Evolutionary conservation across 2,797 vertebrate species (phyloP).

Genomic region (Lophius americanus): DNA sequence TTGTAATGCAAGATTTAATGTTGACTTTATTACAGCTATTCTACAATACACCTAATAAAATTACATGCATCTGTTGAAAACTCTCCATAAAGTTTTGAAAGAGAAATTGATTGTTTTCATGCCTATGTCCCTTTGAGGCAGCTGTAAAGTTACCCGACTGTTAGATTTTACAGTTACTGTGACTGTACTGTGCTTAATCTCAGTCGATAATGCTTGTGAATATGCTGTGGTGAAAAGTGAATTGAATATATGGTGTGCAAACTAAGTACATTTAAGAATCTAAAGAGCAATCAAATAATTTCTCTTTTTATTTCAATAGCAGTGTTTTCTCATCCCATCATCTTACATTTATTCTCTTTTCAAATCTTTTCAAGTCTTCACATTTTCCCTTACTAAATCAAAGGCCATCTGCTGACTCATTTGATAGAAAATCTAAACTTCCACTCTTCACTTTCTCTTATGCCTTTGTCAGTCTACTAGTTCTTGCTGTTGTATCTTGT

Average conservation of each 20-base stretch:
- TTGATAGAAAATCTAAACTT: constrained; percentile 2
- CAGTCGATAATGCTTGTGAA: background rate
- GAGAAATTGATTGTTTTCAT: background rate
- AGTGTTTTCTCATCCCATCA: too few relatives aligned
- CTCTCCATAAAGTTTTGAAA: background rate
- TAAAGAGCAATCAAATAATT: constrained; percentile 5
- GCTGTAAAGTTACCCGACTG: background rate
- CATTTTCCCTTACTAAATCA: constrained; percentile 8
- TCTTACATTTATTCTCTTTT: background rate
- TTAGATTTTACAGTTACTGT: background rate
- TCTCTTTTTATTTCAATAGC: too few relatives aligned
- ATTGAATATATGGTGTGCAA: background rate
- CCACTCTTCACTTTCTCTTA: background rate
- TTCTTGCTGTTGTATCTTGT: constrained; percentile 20
- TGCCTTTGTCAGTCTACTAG: background rate
- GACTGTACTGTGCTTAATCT: background rate
- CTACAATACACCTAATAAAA: too few relatives aligned
- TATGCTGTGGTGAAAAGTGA: constrained; percentile 1
- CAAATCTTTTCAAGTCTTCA: constrained; percentile 10
- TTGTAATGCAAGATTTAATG: background rate
- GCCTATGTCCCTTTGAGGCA: background rate
- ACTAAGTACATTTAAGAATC: constrained; percentile 4
- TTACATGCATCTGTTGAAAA: background rate
- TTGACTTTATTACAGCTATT: background rate
- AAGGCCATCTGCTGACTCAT: background rate